Conservation (phyloP, 2,888 invertebrate species). For the Chironomus tentans region DNA sequence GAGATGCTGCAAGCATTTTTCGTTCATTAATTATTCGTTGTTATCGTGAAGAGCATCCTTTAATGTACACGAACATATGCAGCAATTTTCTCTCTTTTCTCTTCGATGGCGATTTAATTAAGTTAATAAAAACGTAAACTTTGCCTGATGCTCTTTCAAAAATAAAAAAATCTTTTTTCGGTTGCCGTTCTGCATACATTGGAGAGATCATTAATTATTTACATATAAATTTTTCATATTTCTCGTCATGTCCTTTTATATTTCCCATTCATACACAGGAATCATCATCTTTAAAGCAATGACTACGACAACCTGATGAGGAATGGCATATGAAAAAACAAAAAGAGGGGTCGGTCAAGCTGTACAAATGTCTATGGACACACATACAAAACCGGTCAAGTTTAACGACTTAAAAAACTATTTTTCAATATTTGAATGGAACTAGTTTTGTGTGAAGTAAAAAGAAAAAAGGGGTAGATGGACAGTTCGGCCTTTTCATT, state of each 20-base stretch:
- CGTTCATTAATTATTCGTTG: constrained; percentile 21
- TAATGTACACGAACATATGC: neutral
- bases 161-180: neutral
- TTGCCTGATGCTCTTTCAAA: neutral
- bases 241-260: too few relatives aligned
- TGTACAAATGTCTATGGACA: neutral
- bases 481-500: constrained; percentile 8
- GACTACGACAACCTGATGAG: constrained; percentile 1
- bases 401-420: neutral
- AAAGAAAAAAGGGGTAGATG: neutral
- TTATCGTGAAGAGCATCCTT: neutral
- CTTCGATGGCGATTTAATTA: constrained; percentile 22
- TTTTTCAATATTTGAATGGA: neutral
- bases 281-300: neutral
- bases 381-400: neutral
- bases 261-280: neutral
- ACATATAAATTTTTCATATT: neutral
- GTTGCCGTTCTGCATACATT: neutral
- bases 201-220: neutral
- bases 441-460: neutral
- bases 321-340: neutral
- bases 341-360: neutral
- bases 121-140: constrained; percentile 19
- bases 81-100: neutral
- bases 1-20: constrained; percentile 18